Evolutionary conservation across 1,140 invertebrate species (phyloP), one percentile per base, ranked within the genome.

Genomic region (Camponotus vicinus): DNA sequence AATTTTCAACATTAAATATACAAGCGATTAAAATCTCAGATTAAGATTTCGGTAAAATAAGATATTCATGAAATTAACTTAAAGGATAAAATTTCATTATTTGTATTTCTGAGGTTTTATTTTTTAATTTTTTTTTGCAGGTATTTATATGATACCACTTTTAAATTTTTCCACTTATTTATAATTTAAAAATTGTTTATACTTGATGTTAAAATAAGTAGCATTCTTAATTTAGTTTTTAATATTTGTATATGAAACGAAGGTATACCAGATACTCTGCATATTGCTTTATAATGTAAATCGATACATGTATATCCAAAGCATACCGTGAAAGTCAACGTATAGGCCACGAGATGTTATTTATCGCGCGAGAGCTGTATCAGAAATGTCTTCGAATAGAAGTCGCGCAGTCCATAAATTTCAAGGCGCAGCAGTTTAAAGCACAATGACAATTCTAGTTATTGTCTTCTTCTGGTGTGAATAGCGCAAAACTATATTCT

Each of bases 331-430:
- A 63, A 64, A 66, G 40, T 66, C 42, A 78, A 66, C 49, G 49
- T 52, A 1, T 52, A 52, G 49, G 4, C 59, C 18, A 59, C 27
- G 76, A 66, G 42, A 32, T 64, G 40, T 78, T 78, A 78, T 78
- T 78, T 66, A 78, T 78, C 76, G 59, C 59, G 18, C 34, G 27
- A 18, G 32, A 27, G 4, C 59, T 66, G 61, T 66, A 34, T 77
- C 18, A 78, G 76, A 66, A 78, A 64, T 34, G 76, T 78, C 59
- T 78, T 34, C 11, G 59, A 45, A 18, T 66, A 45, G 18, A 66
- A 77, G 59, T 77, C 75, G 37, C n/a, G 40, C 37, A 66, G 40
- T 21, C 42, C 76, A 78, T 78, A 78, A 78, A 78, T 78, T 27
- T 18, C 40, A 45, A 78, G 40, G 32, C 59, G 40, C 40, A 13